A percentile compares a stretch with the other conserved stretches of the same genome.
These are phyloP conservation scores for Himalopsyche anomala DNA, from an alignment of 2,888 invertebrate species.

Conservation along the genomic window DNA sequence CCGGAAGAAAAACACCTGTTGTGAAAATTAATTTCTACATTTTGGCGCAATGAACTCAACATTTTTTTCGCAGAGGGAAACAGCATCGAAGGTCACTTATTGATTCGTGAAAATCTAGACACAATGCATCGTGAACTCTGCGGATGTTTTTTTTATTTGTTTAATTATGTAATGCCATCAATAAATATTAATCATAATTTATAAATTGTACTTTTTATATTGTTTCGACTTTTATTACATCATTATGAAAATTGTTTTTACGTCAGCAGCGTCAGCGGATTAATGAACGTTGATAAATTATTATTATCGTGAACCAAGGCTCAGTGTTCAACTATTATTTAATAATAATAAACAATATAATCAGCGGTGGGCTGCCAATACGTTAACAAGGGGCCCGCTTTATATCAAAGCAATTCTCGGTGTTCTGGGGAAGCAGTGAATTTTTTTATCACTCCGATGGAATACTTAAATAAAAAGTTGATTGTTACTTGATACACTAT, in stretches of 20 bases:
- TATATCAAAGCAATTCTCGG: too few relatives aligned
- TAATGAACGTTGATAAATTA: background rate
- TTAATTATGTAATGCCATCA: background rate
- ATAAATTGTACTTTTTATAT: background rate
- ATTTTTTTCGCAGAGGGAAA: slow-evolving; percentile 16
- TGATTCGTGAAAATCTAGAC: background rate
- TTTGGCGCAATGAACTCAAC: slow-evolving; percentile 9
- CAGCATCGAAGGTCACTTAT: background rate
- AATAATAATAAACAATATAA: too few relatives aligned
- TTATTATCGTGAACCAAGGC: background rate
- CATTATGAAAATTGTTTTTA: background rate
- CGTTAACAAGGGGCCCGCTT: too few relatives aligned
- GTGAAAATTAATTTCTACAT: slow-evolving; percentile 3
- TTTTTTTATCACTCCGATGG: too few relatives aligned
- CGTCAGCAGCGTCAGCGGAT: background rate
- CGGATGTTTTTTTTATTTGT: background rate
- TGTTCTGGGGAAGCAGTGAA: too few relatives aligned
- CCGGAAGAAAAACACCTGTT: slow-evolving; percentile 9
- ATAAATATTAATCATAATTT: background rate
- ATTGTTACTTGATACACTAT: too few relatives aligned
- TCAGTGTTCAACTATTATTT: too few relatives aligned
- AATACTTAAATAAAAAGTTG: too few relatives aligned
- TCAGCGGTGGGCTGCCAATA: too few relatives aligned
- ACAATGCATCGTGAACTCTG: background rate
- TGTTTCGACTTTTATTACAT: slow-evolving; percentile 6